Conservation (phyloP, 2,888 invertebrate species). For the Microctonus hyperodae region DNA sequence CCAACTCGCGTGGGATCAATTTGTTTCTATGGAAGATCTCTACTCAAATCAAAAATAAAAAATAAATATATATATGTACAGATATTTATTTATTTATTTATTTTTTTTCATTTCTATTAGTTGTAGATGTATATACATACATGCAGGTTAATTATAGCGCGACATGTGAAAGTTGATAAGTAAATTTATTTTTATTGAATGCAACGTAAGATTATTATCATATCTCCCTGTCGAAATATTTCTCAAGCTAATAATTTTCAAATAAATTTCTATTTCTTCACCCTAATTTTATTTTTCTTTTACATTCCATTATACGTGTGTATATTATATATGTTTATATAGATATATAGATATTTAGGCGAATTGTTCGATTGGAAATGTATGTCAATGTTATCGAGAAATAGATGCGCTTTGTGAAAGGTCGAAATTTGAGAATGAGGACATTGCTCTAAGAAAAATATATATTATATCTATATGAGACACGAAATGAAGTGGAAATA, state of each 20-base stretch:
- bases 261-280: not conserved
- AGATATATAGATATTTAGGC: too few species aligned
- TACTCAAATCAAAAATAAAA: not conserved
- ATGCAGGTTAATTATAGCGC: not conserved
- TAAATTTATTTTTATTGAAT: not conserved
- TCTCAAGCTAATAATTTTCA: not conserved
- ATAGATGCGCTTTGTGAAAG: conserved; percentile 7
- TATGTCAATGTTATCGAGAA: not conserved
- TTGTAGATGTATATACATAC: not conserved
- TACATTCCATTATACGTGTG: too few species aligned
- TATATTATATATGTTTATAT: too few species aligned
- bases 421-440: conserved; percentile 25
- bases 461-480: not conserved
- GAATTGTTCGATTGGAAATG: not conserved
- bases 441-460: conserved; percentile 20
- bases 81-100: not conserved
- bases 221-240: not conserved
- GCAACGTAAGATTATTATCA: not conserved
- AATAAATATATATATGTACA: not conserved
- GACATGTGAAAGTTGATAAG: conserved; percentile 3
- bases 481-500: not conserved
- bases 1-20: conserved; percentile 19
- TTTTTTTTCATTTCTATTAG: too few species aligned
- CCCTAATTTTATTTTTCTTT: not conserved
- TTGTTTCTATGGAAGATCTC: conserved; percentile 10